phyloP scores from a whole-genome alignment of 64 coral and sea anemone genomes.

The Montipora capricornis region DNA sequence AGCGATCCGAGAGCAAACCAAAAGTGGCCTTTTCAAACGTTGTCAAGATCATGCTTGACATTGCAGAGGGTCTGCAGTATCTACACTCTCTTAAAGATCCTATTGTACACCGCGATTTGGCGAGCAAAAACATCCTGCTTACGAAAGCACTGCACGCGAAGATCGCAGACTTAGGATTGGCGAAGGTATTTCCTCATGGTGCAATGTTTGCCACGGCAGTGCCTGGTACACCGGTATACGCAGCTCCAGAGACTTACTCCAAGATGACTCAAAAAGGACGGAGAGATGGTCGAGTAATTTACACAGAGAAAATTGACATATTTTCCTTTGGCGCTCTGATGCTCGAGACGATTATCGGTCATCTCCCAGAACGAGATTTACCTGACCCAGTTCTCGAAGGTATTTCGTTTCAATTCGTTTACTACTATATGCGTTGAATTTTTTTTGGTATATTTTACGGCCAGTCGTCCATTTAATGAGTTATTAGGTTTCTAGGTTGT shows the following conservation, averaged over 20 bases:
- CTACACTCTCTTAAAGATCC: slow-evolving; percentile 46
- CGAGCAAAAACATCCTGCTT: slow-evolving; percentile 87
- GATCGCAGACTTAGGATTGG: slow-evolving; percentile 83
- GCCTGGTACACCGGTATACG: slow-evolving; percentile 80
- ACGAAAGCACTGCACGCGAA: slow-evolving; percentile 70
- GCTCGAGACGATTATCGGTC: slow-evolving; percentile 83
- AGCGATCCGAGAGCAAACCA: not conserved
- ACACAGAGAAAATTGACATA: slow-evolving; percentile 89
- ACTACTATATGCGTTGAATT: not conserved
- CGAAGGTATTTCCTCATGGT: slow-evolving; percentile 77
- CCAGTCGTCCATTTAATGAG: not conserved
- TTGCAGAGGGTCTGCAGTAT: slow-evolving; percentile 83
- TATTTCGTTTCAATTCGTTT: not conserved
- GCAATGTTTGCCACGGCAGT: slow-evolving; percentile 84
- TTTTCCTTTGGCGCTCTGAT: slow-evolving; percentile 88
- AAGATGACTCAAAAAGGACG: not conserved
- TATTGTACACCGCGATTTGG: slow-evolving; percentile 81
- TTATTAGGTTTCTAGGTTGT: not conserved
- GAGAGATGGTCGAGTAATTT: slow-evolving; percentile 46
- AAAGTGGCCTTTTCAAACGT: slow-evolving; percentile 72
- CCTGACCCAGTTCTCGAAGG: slow-evolving; percentile 62
- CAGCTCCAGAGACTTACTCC: slow-evolving; percentile 87
- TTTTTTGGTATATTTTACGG: not conserved
- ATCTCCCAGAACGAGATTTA: slow-evolving; percentile 59
- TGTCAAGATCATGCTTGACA: slow-evolving; percentile 73